A percentile compares a stretch with the other conserved stretches of the same genome.
Evolutionary conservation across 2,888 invertebrate genomes (phyloP).

Genomic region (Chrysomela aeneicollis): DNA sequence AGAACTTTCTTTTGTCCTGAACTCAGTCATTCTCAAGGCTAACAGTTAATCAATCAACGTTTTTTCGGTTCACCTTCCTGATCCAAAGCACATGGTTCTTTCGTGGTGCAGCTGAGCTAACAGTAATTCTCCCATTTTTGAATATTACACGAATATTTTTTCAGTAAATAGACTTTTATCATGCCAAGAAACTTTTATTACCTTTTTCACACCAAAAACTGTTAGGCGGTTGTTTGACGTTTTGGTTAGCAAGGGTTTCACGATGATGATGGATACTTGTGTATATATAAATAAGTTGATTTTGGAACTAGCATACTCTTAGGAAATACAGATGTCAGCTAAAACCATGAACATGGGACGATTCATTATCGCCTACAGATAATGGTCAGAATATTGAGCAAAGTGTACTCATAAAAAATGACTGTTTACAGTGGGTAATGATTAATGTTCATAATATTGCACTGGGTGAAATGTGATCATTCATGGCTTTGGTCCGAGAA

Average conservation of each 20-base stretch:
- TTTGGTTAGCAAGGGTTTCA: conserved; percentile 31
- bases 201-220: conserved; percentile 45
- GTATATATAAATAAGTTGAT: conserved; percentile 28
- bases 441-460: too few species aligned
- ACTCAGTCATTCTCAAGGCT: not conserved
- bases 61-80: not conserved
- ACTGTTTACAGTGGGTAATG: too few species aligned
- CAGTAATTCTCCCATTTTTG: conserved; percentile 41
- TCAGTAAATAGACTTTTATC: conserved; percentile 38
- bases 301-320: conserved; percentile 24
- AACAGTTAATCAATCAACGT: not conserved
- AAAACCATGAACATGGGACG: too few species aligned
- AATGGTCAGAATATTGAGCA: too few species aligned
- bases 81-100: conserved; percentile 13
- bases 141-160: conserved; percentile 42
- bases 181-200: conserved; percentile 42
- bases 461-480: too few species aligned
- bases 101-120: conserved; percentile 45
- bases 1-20: conserved; percentile 1
- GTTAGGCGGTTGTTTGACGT: conserved; percentile 41
- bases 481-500: too few species aligned
- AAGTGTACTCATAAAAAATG: too few species aligned
- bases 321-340: conserved; percentile 3
- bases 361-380: too few species aligned
- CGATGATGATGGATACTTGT: conserved; percentile 20